Evolutionary conservation across 2,113 vertebrate species (phyloP), one percentile per base, ranked within the genome.

Genomic region (Sorex fumeus): DNA sequence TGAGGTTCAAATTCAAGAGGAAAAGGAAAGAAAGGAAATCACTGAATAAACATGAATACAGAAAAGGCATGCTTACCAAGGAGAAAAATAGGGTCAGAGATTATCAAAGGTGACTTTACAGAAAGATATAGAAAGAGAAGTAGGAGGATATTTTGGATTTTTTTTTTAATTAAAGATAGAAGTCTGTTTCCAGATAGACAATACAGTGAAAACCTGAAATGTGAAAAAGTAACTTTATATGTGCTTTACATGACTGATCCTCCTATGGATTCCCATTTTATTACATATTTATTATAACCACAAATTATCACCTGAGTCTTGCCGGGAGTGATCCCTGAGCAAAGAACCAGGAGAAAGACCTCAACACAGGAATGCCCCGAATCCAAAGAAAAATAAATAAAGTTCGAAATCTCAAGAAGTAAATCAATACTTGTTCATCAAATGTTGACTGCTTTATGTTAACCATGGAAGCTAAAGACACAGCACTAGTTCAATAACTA

Each of bases 81-180:
- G 82, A 7, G 28, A 4, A 83, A 86, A 85, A 57, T 53, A 4
- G 32, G 4, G 75, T 0, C 0, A 2, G 30, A 66, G 11, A 1
- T 79, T n/a, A 53, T 84, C 32, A 70, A 53, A 75, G 43, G 57
- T 30, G 11, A 69, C 28, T 80, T 84, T n/a, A 78, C 4, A 70
- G 25, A 71, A 79, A 2, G 23, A 72, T n/a, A 77, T 15, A 45
- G 79, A 71, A 81, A 70, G 3, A 80, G 10, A 9, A 50, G 16
- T n/a, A 30, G 74, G 85, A 85, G 11, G 11, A 0, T 11, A 3
- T 25, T 79, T 64, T 66, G 23, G 19, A 43, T 40, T 66, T 7
- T 47, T 75, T 77, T 66, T 94, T n/a, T 53, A 94, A n/a, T 25
- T 40, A 45, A 90, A 90, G 90, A 53, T 78, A 53, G 18, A 60